Percentiles rank a stretch among this genome's conserved stretches.
These are phyloP conservation scores for Scophthalmus maximus DNA, from an alignment of 2,113 vertebrate species.

Conservation along the genomic window DNA sequence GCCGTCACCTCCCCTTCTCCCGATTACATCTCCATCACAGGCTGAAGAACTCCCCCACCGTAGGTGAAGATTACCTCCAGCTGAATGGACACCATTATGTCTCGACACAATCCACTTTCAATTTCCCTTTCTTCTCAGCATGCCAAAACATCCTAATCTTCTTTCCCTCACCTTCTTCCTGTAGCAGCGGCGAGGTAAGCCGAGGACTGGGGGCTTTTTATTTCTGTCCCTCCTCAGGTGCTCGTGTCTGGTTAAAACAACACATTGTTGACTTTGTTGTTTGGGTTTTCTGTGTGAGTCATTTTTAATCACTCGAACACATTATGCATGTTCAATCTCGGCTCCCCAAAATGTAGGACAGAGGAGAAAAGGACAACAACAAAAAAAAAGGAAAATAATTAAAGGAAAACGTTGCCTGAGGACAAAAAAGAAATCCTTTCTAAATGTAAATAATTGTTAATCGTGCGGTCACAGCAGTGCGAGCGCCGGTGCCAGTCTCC, in stretches of 20 bases:
- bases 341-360: slow-evolving; percentile 9
- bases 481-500: slow-evolving; percentile 29
- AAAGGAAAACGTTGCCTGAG: slow-evolving; percentile 9
- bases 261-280: no score
- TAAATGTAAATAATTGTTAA: slow-evolving; percentile 67
- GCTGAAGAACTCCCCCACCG: slow-evolving; percentile 35
- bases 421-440: slow-evolving; percentile 42
- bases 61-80: slow-evolving; percentile 55
- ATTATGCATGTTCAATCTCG: not conserved
- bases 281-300: slow-evolving; percentile 1
- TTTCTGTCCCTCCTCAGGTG: not conserved
- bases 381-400: not conserved
- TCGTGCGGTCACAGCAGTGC: slow-evolving; percentile 39
- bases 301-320: slow-evolving; percentile 19
- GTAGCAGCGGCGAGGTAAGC: slow-evolving; percentile 24
- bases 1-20: slow-evolving; percentile 70
- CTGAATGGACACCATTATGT: slow-evolving; percentile 50
- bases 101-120: slow-evolving; percentile 29
- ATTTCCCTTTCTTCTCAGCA: slow-evolving; percentile 30
- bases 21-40: slow-evolving; percentile 44
- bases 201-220: not conserved
- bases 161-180: slow-evolving; percentile 19
- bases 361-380: not conserved
- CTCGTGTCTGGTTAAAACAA: not conserved
- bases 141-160: slow-evolving; percentile 38